Base-by-base conservation (phyloP, 2,113 vertebrate genomes). In the Pipra filicauda region DNA sequence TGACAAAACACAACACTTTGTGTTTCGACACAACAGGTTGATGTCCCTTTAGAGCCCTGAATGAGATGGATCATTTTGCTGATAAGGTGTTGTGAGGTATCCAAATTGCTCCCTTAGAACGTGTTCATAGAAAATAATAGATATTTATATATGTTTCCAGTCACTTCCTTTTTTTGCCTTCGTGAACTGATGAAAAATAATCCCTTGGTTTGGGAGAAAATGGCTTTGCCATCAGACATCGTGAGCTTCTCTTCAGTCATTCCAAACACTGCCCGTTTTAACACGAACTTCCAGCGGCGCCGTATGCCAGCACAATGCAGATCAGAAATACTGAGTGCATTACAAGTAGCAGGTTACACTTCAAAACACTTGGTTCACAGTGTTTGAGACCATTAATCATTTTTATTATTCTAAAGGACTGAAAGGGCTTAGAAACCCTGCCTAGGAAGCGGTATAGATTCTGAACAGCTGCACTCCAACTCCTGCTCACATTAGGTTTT, bases 311-410 rank as follows among this genome's bases (percentile, higher is more conserved):
- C 66, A 82, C 92, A 94, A 95, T 91, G 57, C 87, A 77, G 96
- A 91, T 95, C 96, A 96, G 96, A 95, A 97, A 92, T 96, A 97
- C 7, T 95, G 97, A 96, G 96, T 96, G 92, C 92, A 96, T 97
- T 97, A 96, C 97, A 97, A 97, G 96, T 97, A 97, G 97, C 97
- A 97, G 96, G 95, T 97, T 97, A 96, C 96, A 97, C 97, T 97
- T 97, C 96, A 97, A 97, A 97, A 96, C 93, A 93, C 92, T 97
- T 97, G 96, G 94, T 97, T 97, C 97, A 96, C 90, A 94, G 93
- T 95, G 93, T 94, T 96, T 79, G 87, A 95, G 97, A 82, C 91
- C 85, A 96, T 97, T 94, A 96, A 96, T 97, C 97, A 97, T 95
- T 97, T 97, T 97, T 97, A 97, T 97, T 97, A 97, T 97, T 96